phyloP scores from a whole-genome alignment of 2,113 vertebrate genomes.

The Alethe diademata region DNA sequence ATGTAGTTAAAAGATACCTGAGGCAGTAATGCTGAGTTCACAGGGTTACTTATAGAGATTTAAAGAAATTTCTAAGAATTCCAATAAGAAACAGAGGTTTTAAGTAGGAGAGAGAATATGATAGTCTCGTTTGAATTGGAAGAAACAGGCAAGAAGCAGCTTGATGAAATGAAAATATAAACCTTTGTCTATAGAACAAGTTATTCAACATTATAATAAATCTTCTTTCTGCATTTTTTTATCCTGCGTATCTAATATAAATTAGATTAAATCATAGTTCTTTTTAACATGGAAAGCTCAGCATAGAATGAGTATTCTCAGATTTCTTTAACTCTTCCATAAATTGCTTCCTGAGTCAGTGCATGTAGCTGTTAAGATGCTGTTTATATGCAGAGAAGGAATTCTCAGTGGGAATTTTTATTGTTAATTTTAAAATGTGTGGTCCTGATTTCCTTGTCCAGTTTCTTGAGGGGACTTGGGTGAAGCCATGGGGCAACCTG shows the following conservation, averaged over 20 bases:
- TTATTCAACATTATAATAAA: neutral
- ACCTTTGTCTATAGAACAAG: neutral
- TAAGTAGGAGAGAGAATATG: neutral
- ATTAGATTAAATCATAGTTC: neutral
- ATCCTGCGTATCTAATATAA: neutral
- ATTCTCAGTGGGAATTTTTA: neutral
- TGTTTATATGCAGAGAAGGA: neutral
- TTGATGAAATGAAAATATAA: neutral
- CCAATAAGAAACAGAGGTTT: neutral
- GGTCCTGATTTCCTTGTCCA: neutral
- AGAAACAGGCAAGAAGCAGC: neutral
- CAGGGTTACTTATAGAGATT: neutral
- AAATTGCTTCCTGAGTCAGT: neutral
- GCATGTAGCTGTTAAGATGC: neutral
- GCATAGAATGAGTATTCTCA: neutral
- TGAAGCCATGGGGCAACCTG: neutral
- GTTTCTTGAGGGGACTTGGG: rapidly evolving
- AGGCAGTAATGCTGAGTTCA: neutral
- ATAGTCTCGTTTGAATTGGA: neutral
- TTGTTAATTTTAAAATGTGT: neutral
- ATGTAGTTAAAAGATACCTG: neutral
- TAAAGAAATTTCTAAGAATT: neutral
- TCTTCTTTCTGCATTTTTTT: neutral
- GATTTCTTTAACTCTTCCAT: neutral
- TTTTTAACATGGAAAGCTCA: neutral